Evolutionary conservation across 2,113 vertebrate genomes (phyloP).

Genomic region (Eleginops maclovinus): DNA sequence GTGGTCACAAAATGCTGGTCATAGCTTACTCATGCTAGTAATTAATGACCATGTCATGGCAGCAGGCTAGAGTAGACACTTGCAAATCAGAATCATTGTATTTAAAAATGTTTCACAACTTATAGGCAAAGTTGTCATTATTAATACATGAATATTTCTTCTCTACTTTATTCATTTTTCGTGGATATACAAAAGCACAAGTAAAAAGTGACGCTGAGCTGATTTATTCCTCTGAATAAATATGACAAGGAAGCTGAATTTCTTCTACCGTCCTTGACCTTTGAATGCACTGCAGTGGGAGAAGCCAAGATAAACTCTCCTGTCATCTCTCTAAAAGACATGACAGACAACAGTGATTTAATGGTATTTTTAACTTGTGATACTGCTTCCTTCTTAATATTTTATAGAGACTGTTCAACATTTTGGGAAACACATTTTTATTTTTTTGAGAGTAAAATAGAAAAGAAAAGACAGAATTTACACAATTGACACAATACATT

Average conservation of each 20-base stretch:
- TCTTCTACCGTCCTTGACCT: neutral
- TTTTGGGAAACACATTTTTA: neutral
- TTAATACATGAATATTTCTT: neutral
- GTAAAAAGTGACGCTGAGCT: neutral
- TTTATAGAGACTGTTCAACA: neutral
- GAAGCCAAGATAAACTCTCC: neutral
- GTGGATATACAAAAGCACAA: neutral
- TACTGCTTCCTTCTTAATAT: neutral
- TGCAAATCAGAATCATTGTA: neutral
- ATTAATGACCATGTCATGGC: conserved; percentile 31
- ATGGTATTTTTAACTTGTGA: neutral
- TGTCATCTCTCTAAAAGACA: neutral
- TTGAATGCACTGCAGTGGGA: neutral
- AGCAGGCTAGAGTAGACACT: neutral
- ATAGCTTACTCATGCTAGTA: conserved; percentile 44
- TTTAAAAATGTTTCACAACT: neutral
- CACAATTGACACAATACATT: too few species aligned
- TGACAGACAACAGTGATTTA: neutral
- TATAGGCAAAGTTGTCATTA: conserved; percentile 32
- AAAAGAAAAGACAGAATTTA: too few species aligned
- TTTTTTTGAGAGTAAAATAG: too few species aligned
- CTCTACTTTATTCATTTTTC: neutral
- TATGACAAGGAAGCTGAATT: neutral
- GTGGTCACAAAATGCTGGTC: conserved; percentile 29
- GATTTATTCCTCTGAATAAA: neutral